Base-by-base conservation (phyloP, 2,113 vertebrate species). In the Oceanites oceanicus region DNA sequence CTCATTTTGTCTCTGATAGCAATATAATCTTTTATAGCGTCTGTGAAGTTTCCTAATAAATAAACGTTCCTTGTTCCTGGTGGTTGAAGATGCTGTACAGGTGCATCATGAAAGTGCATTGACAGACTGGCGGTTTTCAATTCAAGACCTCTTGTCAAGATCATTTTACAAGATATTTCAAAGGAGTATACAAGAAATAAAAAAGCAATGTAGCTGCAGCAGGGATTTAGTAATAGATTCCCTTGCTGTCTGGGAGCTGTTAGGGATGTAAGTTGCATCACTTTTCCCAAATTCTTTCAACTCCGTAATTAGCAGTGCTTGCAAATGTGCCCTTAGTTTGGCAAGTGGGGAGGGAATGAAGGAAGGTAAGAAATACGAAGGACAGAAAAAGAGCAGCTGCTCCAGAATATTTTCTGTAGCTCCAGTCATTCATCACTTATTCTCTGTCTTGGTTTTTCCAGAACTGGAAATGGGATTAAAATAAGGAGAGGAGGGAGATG, bases 31-130 rank as follows among this genome's bases (percentile, higher is more conserved):
- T 96, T 98, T 96, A 98, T 55, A 93, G 93, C 91, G 61, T 97
- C 95, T 96, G 95, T 86, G 97, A 95, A 95, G 94, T 97, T 96
- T 93, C 94, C 96, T 95, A 96, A 91, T 96, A 97, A 97, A 96
- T 68, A 89, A 94, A 42, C 5, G 22, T 86, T 96, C 63, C 75
- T 94, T 86, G 88, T 95, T 97, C 94, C 92, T 98, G 95, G 96
- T 95, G 91, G 76, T 88, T 91, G 88, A 95, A 84, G 91, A 94
- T 95, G 94, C 94, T 88, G 38, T 94, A 96, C 95, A 97, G 97
- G 96, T 97, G 96, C 89, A 95, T 96, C 84, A 81, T 95, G 96
- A 97, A 98, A 97, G 95, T 85, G 76, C 68, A 94, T 58, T 72
- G 81, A 92, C 83, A 95, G 95, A 93, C 79, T 71, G 59, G 92